Conservation (phyloP, 2,888 invertebrate species). For the Dicroscelio sp. region DNA sequence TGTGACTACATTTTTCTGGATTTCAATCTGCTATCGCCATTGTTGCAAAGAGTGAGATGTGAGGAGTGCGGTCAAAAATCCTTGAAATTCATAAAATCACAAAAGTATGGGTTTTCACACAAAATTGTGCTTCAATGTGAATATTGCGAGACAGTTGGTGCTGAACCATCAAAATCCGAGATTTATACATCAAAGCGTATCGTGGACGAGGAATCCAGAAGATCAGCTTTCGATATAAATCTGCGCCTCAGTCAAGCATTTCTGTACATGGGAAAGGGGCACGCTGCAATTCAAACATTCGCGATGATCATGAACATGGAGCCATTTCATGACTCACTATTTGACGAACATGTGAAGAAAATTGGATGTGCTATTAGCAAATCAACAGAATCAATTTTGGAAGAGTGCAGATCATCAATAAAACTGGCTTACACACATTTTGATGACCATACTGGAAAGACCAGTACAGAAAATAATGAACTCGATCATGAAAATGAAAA, state of each 20-base stretch:
- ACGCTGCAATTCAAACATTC: slow-evolving; percentile 47
- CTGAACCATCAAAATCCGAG: slow-evolving; percentile 8
- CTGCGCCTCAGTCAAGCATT: slow-evolving; percentile 52
- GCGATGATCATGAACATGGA: slow-evolving; percentile 45
- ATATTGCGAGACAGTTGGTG: slow-evolving; percentile 2
- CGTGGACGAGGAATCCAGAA: not conserved
- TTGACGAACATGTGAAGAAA: not conserved
- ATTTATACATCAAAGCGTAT: slow-evolving; percentile 40
- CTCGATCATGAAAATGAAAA: not conserved
- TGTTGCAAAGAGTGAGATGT: slow-evolving; percentile 35
- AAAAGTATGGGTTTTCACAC: slow-evolving; percentile 16
- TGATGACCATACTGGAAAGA: not conserved
- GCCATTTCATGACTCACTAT: slow-evolving; percentile 19
- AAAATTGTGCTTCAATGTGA: slow-evolving; percentile 41
- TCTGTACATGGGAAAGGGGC: slow-evolving; percentile 33
- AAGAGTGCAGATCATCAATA: not conserved
- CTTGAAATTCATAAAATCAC: slow-evolving; percentile 20
- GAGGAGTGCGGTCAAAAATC: slow-evolving; percentile 22
- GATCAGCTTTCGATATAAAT: slow-evolving; percentile 58
- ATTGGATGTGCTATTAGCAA: not conserved
- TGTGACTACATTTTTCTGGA: slow-evolving; percentile 41
- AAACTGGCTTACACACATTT: not conserved
- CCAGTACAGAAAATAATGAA: not conserved
- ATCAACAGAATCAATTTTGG: not conserved
- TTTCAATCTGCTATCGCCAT: slow-evolving; percentile 24